Base-by-base conservation (phyloP, 2,888 invertebrate genomes). In the Spodoptera littoralis region DNA sequence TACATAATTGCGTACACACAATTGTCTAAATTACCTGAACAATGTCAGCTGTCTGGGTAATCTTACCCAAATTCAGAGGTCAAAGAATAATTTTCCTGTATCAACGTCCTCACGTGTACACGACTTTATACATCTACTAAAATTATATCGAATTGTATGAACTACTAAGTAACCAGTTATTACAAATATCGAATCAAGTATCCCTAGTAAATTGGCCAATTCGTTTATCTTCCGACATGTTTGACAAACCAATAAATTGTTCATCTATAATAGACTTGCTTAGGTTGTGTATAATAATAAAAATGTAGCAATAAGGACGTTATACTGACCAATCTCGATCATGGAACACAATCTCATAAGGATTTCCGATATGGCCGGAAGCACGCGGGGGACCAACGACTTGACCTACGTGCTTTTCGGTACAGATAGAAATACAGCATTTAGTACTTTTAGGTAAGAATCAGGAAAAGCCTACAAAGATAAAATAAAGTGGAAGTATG, bases 1-100 rank as follows among this genome's bases (percentile, higher is more conserved):
- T 41, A 58, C 44, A 48, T 73, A 68, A 73, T 73, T 61, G 24
- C 44, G 18, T 27, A 11, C 9, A 51, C 27, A 45, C 12, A 51
- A 70, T 68, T 52, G 48, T 4, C 13, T 11, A 44, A 70, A 65
- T 70, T 74, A 52, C 8, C 46, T 8, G 11, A 22, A 58, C 44
- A 52, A 46, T 45, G 41, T 55, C 45, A 68, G 36, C 27, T 49
- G 44, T 48, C 42, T 52, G 13, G 48, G 41, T 58, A 62, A 60
- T 53, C 52, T 46, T 44, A 69, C 41, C 41, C 13, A 9, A 47
- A 13, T 18, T 22, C 11, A 11, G 50, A 54, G 50, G 56, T 13
- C 45, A 8, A 0, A 11, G 22, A 41, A 45, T 27, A 41, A 48
- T 51, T 51, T 51, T 47, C 46, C 36, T 44, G 47, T 64, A 44